phyloP scores from a whole-genome alignment of 1,140 invertebrate genomes.

The Formica selysi region DNA sequence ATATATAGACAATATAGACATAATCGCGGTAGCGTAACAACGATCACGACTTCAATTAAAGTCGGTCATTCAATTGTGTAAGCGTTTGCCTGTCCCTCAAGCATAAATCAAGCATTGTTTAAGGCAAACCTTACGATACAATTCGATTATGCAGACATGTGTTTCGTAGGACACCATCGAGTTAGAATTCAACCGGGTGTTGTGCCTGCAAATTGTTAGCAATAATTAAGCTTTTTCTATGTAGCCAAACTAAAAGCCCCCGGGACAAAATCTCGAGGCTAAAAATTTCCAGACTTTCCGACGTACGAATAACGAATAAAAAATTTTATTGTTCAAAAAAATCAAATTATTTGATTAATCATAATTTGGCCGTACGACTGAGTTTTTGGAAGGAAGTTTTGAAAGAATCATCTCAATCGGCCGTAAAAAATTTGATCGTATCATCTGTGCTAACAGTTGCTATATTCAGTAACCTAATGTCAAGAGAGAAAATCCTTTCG shows the following conservation, averaged over 20 bases:
- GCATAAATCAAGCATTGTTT: constrained; percentile 1
- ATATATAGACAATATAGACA: not conserved
- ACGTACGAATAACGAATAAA: not conserved
- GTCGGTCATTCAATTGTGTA: constrained; percentile 40
- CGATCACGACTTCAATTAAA: constrained; percentile 52
- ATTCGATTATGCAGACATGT: constrained; percentile 32
- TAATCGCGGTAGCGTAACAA: constrained; percentile 41
- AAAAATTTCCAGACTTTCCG: not conserved
- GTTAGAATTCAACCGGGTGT: constrained; percentile 38
- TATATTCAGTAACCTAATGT: not conserved
- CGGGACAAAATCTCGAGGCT: not conserved
- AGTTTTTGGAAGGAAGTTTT: not conserved
- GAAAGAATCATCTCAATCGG: not conserved
- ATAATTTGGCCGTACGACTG: constrained; percentile 6
- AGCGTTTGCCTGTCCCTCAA: constrained; percentile 10
- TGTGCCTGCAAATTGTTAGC: constrained; percentile 29
- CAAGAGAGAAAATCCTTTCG: not conserved
- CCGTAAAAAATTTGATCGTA: not conserved
- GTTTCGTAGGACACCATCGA: constrained; percentile 43
- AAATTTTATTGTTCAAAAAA: constrained; percentile 55
- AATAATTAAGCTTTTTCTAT: constrained; percentile 60
- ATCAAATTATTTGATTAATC: constrained; percentile 23
- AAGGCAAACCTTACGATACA: not conserved
- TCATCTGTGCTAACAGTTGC: not conserved
- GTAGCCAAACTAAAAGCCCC: not conserved